These are phyloP conservation scores for Scolopax mira DNA, from an alignment of 2,113 vertebrate species.

Conservation along the genomic window DNA sequence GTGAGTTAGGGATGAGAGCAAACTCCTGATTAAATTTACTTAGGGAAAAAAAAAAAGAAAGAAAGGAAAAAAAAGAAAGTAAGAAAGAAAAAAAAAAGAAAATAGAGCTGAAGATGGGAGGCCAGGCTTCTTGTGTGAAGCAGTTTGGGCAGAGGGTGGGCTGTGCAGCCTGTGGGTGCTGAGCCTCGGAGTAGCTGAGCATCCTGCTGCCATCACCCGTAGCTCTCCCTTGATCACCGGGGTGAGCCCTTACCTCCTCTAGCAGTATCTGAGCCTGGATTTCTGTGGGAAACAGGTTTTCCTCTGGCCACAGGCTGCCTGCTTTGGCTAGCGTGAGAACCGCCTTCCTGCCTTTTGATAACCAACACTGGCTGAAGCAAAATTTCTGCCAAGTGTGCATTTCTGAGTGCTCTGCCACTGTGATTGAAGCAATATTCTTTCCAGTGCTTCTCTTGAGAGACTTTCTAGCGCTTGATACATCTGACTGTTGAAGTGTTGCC, in stretches of 20 bases:
- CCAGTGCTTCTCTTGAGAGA: slow-evolving; percentile 28
- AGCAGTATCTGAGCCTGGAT: neutral
- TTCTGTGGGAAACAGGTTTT: neutral
- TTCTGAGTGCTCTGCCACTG: neutral
- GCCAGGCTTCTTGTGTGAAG: slow-evolving; percentile 47
- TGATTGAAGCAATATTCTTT: slow-evolving; percentile 25
- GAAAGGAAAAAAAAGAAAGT: neutral
- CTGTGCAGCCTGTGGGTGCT: neutral
- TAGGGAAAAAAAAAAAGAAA: neutral
- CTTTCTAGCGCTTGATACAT: neutral
- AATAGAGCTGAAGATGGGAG: neutral
- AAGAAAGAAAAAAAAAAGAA: neutral
- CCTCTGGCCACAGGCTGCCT: neutral
- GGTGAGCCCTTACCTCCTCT: neutral
- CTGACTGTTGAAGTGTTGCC: slow-evolving; percentile 26
- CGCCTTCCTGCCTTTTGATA: neutral
- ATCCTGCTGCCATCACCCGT: rapidly evolving
- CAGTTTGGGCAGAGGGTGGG: neutral
- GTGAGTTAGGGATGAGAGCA: slow-evolving; percentile 76
- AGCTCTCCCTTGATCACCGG: neutral
- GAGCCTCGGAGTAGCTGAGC: rapidly evolving
- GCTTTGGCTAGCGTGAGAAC: neutral
- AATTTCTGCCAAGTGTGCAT: neutral
- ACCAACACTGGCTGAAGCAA: neutral
- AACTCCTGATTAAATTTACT: slow-evolving; percentile 87